Evolutionary conservation across 1,140 invertebrate genomes (phyloP).

Genomic region (Musca vetustissima): DNA sequence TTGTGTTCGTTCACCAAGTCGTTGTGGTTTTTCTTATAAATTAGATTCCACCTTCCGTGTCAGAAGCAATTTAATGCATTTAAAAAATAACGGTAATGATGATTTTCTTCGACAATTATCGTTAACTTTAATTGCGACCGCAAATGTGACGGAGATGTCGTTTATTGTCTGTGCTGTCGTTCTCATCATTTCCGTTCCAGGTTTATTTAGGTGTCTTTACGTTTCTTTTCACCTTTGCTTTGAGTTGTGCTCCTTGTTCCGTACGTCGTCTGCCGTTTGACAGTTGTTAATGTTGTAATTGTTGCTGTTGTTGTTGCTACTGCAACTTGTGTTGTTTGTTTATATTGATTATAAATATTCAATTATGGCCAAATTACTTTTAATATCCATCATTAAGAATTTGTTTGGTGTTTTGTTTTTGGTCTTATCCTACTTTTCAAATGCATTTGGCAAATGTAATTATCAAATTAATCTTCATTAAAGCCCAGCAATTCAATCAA

Average conservation of each 20-base stretch:
- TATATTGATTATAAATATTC: slow-evolving; percentile 15
- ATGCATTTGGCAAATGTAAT: slow-evolving; percentile 13
- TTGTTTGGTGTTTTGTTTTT: not conserved
- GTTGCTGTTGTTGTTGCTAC: not conserved
- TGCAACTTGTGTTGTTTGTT: too few relatives aligned
- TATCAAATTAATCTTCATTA: slow-evolving; percentile 19
- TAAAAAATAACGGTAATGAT: slow-evolving; percentile 16
- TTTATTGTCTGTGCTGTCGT: not conserved
- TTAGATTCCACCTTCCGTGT: slow-evolving; percentile 10
- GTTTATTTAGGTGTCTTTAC: not conserved
- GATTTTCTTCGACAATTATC: slow-evolving; percentile 18
- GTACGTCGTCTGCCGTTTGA: too few relatives aligned
- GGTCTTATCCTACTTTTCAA: too few relatives aligned
- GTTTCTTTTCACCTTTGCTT: not conserved
- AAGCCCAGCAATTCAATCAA: not conserved
- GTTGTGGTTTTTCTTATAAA: too few relatives aligned
- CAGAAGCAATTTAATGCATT: slow-evolving; percentile 20
- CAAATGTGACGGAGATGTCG: slow-evolving; percentile 6
- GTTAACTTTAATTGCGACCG: slow-evolving; percentile 14
- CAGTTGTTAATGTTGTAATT: not conserved
- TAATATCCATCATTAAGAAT: slow-evolving; percentile 12
- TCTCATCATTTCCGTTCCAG: not conserved
- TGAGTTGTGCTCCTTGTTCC: too few relatives aligned
- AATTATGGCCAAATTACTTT: slow-evolving; percentile 9
- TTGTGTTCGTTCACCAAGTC: too few relatives aligned